A percentile compares a stretch with the other conserved stretches of the same genome.
Evolutionary conservation across 2,888 invertebrate species (phyloP).

Genomic region (Chalcis sispes): DNA sequence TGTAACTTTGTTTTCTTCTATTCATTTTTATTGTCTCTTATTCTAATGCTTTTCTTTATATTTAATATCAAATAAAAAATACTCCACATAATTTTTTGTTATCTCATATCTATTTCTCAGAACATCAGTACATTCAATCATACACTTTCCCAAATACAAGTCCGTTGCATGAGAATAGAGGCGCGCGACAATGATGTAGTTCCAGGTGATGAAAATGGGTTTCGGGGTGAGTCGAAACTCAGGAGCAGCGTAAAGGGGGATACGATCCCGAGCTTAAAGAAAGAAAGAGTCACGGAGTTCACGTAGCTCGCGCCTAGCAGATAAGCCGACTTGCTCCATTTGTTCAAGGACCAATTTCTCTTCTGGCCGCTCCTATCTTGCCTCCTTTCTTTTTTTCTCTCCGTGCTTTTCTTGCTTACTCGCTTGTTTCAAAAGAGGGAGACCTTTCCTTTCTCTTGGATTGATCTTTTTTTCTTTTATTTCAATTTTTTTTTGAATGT

Average conservation of each 20-base stretch:
- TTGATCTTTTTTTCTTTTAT: neutral
- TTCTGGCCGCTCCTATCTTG: neutral
- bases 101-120: too few relatives aligned
- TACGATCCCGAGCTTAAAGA: neutral
- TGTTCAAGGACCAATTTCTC: slow-evolving; percentile 51
- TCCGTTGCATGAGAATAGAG: too few relatives aligned
- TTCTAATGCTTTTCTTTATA: too few relatives aligned
- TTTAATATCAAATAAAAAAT: too few relatives aligned
- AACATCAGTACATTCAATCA: too few relatives aligned
- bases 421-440: neutral
- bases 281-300: neutral
- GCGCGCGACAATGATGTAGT: neutral
- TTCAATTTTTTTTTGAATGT: neutral
- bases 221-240: slow-evolving; percentile 20
- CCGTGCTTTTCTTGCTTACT: neutral
- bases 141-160: too few relatives aligned
- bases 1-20: too few relatives aligned
- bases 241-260: slow-evolving; percentile 15
- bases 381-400: neutral
- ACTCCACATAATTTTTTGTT: too few relatives aligned
- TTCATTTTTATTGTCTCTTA: too few relatives aligned
- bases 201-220: slow-evolving; percentile 34
- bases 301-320: slow-evolving; percentile 23
- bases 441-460: neutral
- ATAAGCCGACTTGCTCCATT: slow-evolving; percentile 50